A percentile compares a stretch with the other conserved stretches of the same genome.
Conservation (phyloP, 2,888 invertebrate genomes). For the Ophion slaviceki region DNA sequence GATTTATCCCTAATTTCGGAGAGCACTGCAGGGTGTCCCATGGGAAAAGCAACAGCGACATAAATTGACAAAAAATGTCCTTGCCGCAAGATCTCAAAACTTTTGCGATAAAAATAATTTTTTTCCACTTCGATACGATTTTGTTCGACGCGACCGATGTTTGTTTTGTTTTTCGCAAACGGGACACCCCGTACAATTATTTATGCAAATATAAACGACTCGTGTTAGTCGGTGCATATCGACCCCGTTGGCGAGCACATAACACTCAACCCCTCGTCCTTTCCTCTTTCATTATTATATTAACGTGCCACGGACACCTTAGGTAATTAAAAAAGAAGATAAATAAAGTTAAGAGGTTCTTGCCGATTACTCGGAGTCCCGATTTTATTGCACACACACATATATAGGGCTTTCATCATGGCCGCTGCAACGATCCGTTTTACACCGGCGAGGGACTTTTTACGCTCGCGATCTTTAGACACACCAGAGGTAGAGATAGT, state of each 20-base stretch:
- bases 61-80: not conserved
- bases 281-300: not conserved
- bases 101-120: not conserved
- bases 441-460: not conserved
- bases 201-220: not conserved
- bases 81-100: too few species aligned
- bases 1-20: not conserved
- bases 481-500: too few species aligned
- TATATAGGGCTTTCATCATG: not conserved
- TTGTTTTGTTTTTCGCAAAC: not conserved
- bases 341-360: not conserved
- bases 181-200: not conserved
- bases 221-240: not conserved
- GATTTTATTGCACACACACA: conserved; percentile 5
- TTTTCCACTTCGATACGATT: not conserved
- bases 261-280: not conserved
- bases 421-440: not conserved
- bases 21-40: not conserved
- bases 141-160: not conserved
- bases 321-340: not conserved
- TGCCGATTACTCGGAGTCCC: not conserved
- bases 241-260: not conserved
- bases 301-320: not conserved
- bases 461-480: not conserved
- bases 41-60: not conserved